Conservation (phyloP, 2,888 invertebrate species). For the Rhamphomyia laevipes region DNA sequence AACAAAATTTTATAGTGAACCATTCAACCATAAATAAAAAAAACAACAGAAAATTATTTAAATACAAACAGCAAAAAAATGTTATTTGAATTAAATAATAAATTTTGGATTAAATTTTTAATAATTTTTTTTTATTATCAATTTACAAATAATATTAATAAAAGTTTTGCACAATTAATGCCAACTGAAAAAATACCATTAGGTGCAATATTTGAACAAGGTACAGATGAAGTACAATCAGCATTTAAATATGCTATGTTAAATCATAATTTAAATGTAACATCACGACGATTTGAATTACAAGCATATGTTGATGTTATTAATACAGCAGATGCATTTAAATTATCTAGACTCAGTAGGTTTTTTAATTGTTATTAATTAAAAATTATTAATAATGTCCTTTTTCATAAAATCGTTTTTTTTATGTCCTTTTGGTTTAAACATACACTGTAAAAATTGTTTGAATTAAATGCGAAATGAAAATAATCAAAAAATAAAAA, state of each 20-base stretch:
- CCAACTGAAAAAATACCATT: conserved; percentile 38
- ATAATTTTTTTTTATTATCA: conserved; percentile 16
- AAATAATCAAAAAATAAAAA: too few species aligned
- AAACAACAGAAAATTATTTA: not conserved
- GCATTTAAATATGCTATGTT: conserved; percentile 87
- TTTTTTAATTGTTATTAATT: conserved; percentile 25
- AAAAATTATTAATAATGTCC: not conserved
- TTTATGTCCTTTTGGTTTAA: not conserved
- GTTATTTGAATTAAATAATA: not conserved
- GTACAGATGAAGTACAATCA: conserved; percentile 82
- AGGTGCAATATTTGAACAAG: conserved; percentile 89
- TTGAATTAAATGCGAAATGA: too few species aligned
- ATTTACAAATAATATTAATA: conserved; percentile 29
- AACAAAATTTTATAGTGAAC: too few species aligned
- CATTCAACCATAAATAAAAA: too few species aligned
- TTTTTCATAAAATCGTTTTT: not conserved
- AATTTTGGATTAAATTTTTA: not conserved
- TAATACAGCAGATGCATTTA: conserved; percentile 86
- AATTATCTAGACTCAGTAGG: conserved; percentile 83
- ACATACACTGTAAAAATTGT: not conserved
- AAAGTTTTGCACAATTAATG: conserved; percentile 33
- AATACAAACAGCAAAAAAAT: not conserved
- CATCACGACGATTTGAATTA: conserved; percentile 65
- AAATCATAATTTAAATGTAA: conserved; percentile 74
- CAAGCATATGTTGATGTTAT: conserved; percentile 85